These are phyloP conservation scores for Artemisiospiza belli DNA, from an alignment of 2,113 vertebrate species.

Conservation along the genomic window DNA sequence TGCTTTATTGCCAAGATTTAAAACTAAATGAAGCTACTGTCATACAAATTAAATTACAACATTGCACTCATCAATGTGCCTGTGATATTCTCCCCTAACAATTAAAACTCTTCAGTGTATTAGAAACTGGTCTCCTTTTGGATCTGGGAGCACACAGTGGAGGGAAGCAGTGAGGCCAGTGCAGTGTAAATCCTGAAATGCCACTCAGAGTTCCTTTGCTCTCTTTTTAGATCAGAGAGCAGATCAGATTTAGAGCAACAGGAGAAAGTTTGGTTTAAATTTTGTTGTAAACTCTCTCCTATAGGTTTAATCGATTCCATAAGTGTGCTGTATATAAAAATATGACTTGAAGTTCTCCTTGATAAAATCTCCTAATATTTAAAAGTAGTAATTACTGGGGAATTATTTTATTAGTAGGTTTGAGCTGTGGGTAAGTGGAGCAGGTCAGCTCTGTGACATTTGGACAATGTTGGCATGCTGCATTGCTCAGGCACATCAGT, in stretches of 20 bases:
- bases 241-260: background rate
- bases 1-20: background rate
- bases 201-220: background rate
- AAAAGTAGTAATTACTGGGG: background rate
- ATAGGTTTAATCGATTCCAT: rapidly evolving
- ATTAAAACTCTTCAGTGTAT: background rate
- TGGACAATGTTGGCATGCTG: rapidly evolving
- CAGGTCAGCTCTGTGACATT: background rate
- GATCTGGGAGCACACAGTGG: background rate
- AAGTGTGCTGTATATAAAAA: background rate
- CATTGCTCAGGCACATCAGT: background rate
- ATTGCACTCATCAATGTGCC: background rate
- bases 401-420: background rate
- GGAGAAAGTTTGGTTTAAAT: background rate
- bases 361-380: background rate
- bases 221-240: background rate
- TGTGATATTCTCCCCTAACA: background rate
- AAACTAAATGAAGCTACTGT: background rate
- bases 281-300: background rate
- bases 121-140: background rate
- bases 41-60: background rate
- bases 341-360: background rate
- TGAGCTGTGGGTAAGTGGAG: background rate
- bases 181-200: background rate
- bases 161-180: background rate